These are phyloP conservation scores for Cygnus buccinator DNA, from an alignment of 2,113 vertebrate species.

Conservation along the genomic window DNA sequence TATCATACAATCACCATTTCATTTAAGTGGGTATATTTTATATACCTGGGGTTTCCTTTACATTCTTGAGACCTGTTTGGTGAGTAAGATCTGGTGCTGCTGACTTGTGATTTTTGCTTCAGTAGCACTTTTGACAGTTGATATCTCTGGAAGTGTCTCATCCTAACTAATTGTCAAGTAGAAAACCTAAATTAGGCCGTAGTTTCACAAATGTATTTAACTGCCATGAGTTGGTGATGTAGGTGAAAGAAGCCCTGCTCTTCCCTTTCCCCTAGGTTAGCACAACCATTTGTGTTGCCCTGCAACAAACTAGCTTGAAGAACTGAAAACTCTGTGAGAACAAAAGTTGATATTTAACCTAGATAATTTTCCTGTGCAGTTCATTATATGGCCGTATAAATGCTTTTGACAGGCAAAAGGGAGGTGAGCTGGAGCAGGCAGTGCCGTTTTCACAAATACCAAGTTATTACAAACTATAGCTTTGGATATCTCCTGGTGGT, in stretches of 20 bases:
- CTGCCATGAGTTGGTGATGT: neutral
- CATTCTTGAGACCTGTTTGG: neutral
- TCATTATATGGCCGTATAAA: neutral
- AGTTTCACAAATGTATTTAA: neutral
- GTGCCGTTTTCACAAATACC: neutral
- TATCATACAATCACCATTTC: neutral
- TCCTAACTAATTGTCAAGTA: slow-evolving; percentile 16
- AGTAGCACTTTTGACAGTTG: slow-evolving; percentile 44
- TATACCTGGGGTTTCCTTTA: neutral
- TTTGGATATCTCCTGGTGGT: neutral
- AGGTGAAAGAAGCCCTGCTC: neutral
- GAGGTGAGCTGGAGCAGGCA: neutral
- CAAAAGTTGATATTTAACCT: neutral
- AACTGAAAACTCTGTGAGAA: neutral
- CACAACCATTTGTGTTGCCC: neutral
- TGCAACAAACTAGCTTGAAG: neutral
- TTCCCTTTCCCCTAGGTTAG: neutral
- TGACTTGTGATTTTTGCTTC: slow-evolving; percentile 42
- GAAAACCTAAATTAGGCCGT: slow-evolving; percentile 10
- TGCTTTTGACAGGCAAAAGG: neutral
- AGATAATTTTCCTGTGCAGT: neutral
- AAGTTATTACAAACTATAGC: neutral
- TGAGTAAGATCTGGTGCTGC: neutral
- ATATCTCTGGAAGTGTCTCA: neutral
- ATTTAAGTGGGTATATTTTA: neutral